Evolutionary conservation across 92 coral and sea anemone species (phyloP), one percentile per base, ranked within the genome.

Genomic region (Parazoanthus swiftii): DNA sequence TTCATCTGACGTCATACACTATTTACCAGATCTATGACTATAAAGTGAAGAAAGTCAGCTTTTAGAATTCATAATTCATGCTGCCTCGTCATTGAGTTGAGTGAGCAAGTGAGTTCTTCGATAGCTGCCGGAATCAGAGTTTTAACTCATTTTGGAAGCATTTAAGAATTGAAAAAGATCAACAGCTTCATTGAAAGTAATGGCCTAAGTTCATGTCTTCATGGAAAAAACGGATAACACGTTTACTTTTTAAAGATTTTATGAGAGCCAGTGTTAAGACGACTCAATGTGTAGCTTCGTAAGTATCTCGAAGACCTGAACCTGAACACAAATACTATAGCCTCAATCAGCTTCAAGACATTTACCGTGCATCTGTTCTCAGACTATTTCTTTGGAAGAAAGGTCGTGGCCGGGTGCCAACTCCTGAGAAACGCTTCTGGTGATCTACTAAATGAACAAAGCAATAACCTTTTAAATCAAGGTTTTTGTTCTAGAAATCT

Each of bases 1-100:
- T 77, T 77, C 39, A 77, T 35, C 81, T 77, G 81, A 77, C 82
- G 82, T 79, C 82, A 79, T 79, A 36, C 21, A 25, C n/a, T 38
- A 38, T 85, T 86, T 26, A 20, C 39, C 26, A 74, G 21, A n/a
- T 43, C 67, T 67, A 56, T 21, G 18, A 73, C 42, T 15, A 29
- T 73, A 73, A 77, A 75, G 81, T 50, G 44, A 70, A 46, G 65
- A 63, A 76, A n/a, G 82, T 26, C 43, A 63, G 16, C 20, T 85
- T 70, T 85, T 26, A 23, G 10, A 85, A 23, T 43, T 5, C 56
- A 68, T 67, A 25, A 68, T 23, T 51, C 87, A 29, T 9, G 25
- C 18, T 65, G 78, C 88, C 39, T 39, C 13, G 80, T 36, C 25
- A 68, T 10, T 37, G 58, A 26, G 74, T 35, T 23, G 43, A 37